These are phyloP conservation scores for Coboldia fuscipes DNA, from an alignment of 1,140 invertebrate species.

Conservation along the genomic window DNA sequence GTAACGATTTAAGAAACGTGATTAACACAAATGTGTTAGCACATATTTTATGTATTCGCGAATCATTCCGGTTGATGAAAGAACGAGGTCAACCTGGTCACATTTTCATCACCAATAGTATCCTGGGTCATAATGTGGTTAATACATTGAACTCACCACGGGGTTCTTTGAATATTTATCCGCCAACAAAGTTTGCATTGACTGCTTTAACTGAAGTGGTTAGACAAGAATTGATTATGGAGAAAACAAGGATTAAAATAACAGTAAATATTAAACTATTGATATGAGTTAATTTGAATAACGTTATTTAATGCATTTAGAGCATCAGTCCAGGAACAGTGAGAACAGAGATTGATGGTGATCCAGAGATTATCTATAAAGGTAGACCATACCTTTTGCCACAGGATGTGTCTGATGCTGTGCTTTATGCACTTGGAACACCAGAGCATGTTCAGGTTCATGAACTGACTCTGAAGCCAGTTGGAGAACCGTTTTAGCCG, in stretches of 20 bases:
- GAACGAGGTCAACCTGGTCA: slow-evolving; percentile 5
- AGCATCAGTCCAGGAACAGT: not conserved
- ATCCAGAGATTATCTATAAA: too few relatives aligned
- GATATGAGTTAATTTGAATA: too few relatives aligned
- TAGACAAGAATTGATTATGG: not conserved
- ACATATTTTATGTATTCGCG: slow-evolving; percentile 33
- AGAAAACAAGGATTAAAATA: slow-evolving; percentile 1
- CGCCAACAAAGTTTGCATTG: not conserved
- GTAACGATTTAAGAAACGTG: not conserved
- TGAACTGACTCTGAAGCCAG: too few relatives aligned
- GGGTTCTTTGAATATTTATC: slow-evolving; percentile 1
- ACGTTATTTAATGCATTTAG: not conserved
- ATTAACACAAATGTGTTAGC: slow-evolving; percentile 42
- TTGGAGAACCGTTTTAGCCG: too few relatives aligned
- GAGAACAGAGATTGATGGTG: not conserved
- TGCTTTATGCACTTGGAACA: too few relatives aligned
- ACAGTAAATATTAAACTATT: slow-evolving; percentile 2
- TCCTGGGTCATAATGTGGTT: slow-evolving; percentile 1
- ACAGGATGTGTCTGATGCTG: too few relatives aligned
- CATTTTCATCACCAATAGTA: slow-evolving; percentile 1
- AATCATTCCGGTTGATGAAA: slow-evolving; percentile 21
- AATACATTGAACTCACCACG: not conserved
- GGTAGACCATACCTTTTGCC: too few relatives aligned
- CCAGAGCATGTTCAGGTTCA: too few relatives aligned
- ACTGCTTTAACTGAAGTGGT: slow-evolving; percentile 1